Evolutionary conservation across 2,797 vertebrate genomes (phyloP).

Genomic region (Manis pentadactyla): DNA sequence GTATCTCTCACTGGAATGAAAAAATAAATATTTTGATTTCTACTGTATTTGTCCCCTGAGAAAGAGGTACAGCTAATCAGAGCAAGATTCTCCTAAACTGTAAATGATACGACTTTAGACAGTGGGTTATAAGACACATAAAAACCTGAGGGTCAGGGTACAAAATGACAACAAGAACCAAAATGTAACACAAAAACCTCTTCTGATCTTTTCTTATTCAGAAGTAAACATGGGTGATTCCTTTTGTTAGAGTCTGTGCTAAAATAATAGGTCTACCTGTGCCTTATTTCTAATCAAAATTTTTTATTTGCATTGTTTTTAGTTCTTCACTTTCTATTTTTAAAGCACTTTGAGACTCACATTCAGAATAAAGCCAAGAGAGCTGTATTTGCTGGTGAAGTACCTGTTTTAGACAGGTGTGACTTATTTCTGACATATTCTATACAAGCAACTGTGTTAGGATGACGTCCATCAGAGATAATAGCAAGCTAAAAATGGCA

Average conservation of each 20-base stretch:
- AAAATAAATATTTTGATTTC: slow-evolving; percentile 17
- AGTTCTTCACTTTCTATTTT: slow-evolving; percentile 39
- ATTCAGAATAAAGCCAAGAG: slow-evolving; percentile 32
- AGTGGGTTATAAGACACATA: neutral
- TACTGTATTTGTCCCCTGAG: neutral
- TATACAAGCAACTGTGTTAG: slow-evolving; percentile 69
- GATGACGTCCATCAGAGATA: slow-evolving; percentile 62
- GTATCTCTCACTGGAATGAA: neutral
- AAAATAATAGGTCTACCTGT: neutral
- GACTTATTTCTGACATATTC: slow-evolving; percentile 71
- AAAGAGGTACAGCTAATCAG: neutral
- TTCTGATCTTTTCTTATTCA: neutral
- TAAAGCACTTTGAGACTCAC: slow-evolving; percentile 34
- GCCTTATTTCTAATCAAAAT: neutral
- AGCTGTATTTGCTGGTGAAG: slow-evolving; percentile 45
- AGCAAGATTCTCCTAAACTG: neutral
- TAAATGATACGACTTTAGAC: slow-evolving; percentile 23
- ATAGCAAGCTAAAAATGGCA: slow-evolving; percentile 69
- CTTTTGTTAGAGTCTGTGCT: neutral
- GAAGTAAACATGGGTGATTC: neutral
- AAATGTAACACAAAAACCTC: neutral
- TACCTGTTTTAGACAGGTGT: slow-evolving; percentile 49
- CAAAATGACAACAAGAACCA: neutral
- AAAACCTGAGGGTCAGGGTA: neutral
- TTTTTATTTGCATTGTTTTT: slow-evolving; percentile 53